Base-by-base conservation (phyloP, 2,888 invertebrate genomes). In the Margaritifera margaritifera region DNA sequence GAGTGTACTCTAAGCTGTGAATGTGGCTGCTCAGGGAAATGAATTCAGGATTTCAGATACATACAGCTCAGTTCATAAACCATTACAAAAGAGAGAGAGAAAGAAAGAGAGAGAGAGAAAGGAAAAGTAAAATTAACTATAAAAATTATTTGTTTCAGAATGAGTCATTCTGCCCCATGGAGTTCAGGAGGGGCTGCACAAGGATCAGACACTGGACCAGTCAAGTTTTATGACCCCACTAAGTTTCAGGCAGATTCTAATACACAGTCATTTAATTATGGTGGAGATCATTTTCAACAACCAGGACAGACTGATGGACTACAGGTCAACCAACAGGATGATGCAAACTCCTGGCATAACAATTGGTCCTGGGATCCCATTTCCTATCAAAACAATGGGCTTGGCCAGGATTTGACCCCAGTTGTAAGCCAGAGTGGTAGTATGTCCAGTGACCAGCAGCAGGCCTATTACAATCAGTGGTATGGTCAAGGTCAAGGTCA, bases 171-270 rank as follows among this genome's bases (percentile, higher is more conserved):
- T 56, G 66, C 65, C 24, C 76, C 75, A 52, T 82, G 81, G 80
- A 66, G 70, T 55, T 76, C 78, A 54, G 68, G 66, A 31, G 66
- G 64, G 31, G 61, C 59, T 52, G 63, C 71, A 52, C 69, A 62
- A 24, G 66, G 62, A 11, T 65, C 71, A 11, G 77, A 64, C 31
- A 31, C 71, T 55, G 80, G 78, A 53, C 75, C 71, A 62, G 79
- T 85, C 20, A 75, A 81, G 50, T 75, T 85, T 58, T 86, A 82
- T 74, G 83, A 86, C 71, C 85, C 86, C 20, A 66, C 80, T 22
- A 75, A 83, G 59, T 84, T 83, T 62, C 79, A 83, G 57, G 69
- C 64, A 59, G 50, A 42, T 15, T 54, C 53, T 18, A 42, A 42
- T 42, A 42, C 42, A 42, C 42, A 42, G 42, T 11, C 15, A 42